These are phyloP conservation scores for Clamator glandarius DNA, from an alignment of 2,797 vertebrate species.

Conservation along the genomic window DNA sequence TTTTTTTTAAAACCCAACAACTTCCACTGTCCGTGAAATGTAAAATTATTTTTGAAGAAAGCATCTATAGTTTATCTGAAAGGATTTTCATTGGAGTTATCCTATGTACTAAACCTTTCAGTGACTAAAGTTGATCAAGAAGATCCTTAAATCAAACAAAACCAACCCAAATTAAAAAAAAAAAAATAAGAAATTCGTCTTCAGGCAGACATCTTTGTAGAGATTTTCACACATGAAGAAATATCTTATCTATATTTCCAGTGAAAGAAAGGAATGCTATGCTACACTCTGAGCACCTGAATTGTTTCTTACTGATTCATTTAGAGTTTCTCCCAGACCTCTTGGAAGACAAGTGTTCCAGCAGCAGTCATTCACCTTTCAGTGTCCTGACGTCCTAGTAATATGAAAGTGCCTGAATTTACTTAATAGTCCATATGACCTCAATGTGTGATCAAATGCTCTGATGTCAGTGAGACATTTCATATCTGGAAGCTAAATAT, in stretches of 20 bases:
- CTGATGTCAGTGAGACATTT: not conserved
- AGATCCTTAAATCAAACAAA: not conserved
- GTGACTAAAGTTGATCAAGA: not conserved
- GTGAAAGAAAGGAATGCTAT: not conserved
- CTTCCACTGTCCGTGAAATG: not conserved
- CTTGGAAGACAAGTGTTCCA: not conserved
- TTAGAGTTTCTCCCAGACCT: not conserved
- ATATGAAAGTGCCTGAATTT: not conserved
- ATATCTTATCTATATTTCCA: not conserved
- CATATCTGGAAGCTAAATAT: not conserved
- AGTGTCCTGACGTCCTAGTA: not conserved
- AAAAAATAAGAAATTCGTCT: not conserved
- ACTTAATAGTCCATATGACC: not conserved
- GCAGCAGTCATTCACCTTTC: not conserved
- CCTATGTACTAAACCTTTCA: not conserved
- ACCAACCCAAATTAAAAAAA: fast-evolving
- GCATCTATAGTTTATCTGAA: not conserved
- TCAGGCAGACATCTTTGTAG: not conserved
- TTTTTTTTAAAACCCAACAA: not conserved
- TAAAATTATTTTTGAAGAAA: not conserved
- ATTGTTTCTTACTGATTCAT: not conserved
- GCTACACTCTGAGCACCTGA: not conserved
- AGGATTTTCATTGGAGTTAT: not conserved
- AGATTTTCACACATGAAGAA: not conserved
- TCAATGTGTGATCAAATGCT: not conserved